Evolutionary conservation across 2,888 invertebrate species (phyloP).

Genomic region (Chaitophorus viminalis): DNA sequence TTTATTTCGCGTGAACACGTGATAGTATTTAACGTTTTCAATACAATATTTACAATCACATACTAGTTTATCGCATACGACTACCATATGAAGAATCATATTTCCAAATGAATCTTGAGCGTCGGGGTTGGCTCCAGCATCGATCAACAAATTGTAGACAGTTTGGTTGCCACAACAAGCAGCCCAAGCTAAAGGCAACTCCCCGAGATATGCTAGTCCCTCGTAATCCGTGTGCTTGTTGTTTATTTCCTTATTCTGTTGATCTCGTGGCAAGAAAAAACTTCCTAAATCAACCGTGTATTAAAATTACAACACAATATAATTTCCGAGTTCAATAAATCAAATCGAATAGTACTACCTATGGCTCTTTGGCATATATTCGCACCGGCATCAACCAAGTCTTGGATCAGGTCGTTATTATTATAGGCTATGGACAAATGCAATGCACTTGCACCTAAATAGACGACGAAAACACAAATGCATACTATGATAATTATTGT

Average conservation of each 20-base stretch:
- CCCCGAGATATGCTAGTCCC: constrained; percentile 96
- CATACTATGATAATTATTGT: no score
- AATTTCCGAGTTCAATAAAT: background rate
- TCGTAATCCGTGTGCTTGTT: constrained; percentile 91
- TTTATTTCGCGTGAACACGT: no score
- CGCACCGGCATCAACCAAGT: constrained; percentile 91
- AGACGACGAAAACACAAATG: no score
- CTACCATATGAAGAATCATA: constrained; percentile 99
- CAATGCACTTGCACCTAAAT: constrained; percentile 85
- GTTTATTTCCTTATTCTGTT: constrained; percentile 79
- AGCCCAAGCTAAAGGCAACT: constrained; percentile 96
- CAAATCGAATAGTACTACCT: constrained; percentile 70
- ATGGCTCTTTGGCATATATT: constrained; percentile 92
- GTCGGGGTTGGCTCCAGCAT: constrained; percentile 94
- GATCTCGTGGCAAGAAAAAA: constrained; percentile 95
- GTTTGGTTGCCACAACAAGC: constrained; percentile 97
- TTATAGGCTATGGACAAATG: constrained; percentile 97
- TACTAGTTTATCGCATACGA: constrained; percentile 96
- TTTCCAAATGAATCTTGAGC: constrained; percentile 97
- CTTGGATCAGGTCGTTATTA: constrained; percentile 93
- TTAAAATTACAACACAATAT: background rate
- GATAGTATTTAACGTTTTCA: background rate
- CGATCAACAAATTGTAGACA: constrained; percentile 93
- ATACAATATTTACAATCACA: constrained; percentile 63
- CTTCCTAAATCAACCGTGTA: constrained; percentile 71